A percentile compares a stretch with the other conserved stretches of the same genome.
These are phyloP conservation scores for Zaprionus kolodkinae DNA, from an alignment of 1,140 invertebrate genomes.

Conservation along the genomic window DNA sequence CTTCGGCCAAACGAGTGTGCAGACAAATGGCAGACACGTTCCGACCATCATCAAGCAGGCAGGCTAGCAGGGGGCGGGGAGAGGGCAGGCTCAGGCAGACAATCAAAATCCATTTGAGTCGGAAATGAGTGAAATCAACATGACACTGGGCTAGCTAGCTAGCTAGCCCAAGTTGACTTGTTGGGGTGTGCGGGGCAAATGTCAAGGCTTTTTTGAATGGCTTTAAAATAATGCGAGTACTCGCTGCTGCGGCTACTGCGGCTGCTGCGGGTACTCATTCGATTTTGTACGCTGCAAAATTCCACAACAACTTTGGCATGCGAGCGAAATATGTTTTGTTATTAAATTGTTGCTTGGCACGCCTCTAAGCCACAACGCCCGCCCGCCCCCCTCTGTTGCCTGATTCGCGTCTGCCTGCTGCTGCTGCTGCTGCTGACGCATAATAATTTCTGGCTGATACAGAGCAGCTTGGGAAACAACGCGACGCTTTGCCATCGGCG, in stretches of 20 bases:
- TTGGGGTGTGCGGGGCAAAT: constrained; percentile 50
- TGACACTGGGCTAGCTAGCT: constrained; percentile 34
- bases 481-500: constrained; percentile 10
- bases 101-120: constrained; percentile 81
- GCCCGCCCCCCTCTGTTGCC: background rate
- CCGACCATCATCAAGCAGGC: constrained; percentile 44
- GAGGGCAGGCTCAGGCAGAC: constrained; percentile 54
- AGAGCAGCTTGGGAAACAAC: constrained; percentile 38
- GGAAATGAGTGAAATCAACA: constrained; percentile 78
- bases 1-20: constrained; percentile 62
- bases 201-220: constrained; percentile 60
- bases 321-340: constrained; percentile 81
- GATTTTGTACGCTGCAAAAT: constrained; percentile 64
- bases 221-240: constrained; percentile 54
- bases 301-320: constrained; percentile 75
- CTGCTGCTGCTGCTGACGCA: constrained; percentile 44
- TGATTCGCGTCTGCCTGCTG: constrained; percentile 40
- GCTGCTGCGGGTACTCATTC: constrained; percentile 34
- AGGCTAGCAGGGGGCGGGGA: background rate
- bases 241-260: background rate
- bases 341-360: constrained; percentile 80
- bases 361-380: constrained; percentile 32
- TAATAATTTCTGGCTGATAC: constrained; percentile 78
- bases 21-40: constrained; percentile 82
- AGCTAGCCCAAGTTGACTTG: no score